Conservation (phyloP, 2,888 invertebrate genomes). For the Apamea sordens region DNA sequence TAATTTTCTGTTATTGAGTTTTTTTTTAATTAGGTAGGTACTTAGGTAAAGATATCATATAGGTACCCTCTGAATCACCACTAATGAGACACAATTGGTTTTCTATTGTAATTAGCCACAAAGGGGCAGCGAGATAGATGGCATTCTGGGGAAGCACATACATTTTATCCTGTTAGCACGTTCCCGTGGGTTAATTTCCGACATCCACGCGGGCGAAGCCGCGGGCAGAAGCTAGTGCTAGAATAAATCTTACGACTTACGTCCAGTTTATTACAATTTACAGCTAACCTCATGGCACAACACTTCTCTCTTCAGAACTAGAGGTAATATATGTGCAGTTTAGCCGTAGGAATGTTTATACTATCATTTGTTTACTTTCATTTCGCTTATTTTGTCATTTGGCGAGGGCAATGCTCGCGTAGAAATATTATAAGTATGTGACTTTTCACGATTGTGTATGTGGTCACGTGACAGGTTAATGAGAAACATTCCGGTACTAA, state of each 20-base stretch:
- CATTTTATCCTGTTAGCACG: no score
- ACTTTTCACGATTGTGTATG: not conserved
- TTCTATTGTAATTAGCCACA: no score
- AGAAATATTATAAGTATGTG: not conserved
- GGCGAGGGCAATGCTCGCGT: slow-evolving; percentile 5
- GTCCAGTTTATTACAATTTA: not conserved
- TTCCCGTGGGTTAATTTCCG: no score
- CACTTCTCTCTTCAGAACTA: slow-evolving; percentile 6
- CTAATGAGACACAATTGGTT: no score
- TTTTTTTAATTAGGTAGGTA: no score
- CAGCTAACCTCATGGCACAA: not conserved
- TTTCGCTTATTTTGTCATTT: slow-evolving; percentile 39
- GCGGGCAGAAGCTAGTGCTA: no score
- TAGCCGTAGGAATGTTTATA: slow-evolving; percentile 8
- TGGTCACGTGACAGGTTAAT: not conserved
- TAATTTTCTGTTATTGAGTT: no score
- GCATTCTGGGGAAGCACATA: no score
- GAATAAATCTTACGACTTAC: not conserved
- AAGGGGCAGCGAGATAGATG: no score
- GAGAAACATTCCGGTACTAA: not conserved
- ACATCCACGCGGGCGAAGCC: no score
- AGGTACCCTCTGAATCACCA: no score
- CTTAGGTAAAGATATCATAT: no score
- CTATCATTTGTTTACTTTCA: slow-evolving; percentile 38
- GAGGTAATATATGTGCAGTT: slow-evolving; percentile 4